Evolutionary conservation across 2,797 vertebrate species (phyloP), one percentile per base, ranked within the genome.

Genomic region (Melanotaenia nigrans): DNA sequence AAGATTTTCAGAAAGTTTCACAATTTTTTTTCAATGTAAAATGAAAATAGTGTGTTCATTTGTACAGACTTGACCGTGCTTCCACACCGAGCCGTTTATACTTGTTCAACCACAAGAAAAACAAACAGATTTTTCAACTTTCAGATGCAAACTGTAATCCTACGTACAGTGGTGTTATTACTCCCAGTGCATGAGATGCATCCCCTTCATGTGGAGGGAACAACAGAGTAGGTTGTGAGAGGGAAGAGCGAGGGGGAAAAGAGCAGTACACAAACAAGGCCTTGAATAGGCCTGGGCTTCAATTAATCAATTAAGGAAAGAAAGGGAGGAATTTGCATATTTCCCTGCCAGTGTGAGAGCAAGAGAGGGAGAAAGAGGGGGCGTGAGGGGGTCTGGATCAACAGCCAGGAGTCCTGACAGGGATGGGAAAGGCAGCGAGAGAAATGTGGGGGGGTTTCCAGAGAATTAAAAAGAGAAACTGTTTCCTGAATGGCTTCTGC

Each of bases 291-390:
- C 84, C 88, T 75, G 85, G 84, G 85, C 86, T 92, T 93, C 92
- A 94, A 95, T 95, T 95, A 94, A 94, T 94, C 93, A 95, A 95
- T 94, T 94, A 95, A 90, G 85, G 85, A 87, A 85, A 92, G 92
- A 93, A 94, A 94, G 88, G 68, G 73, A 92, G 90, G 92, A 92
- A 94, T 94, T 94, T 94, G 92, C 90, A 90, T 94, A 92, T 89
- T 85, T 88, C 85, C 79, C 80, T 18, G 69, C 79, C 79, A 84
- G 82, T 90, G 85, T 85, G 88, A 78, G 87, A 77, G 80, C 65
- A 18, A 59, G 79, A 47, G 84, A 36, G 71, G 33, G 79, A 60
- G 68, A 54, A 70, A 61, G 64, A 47, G 58, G 71, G 68, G 74
- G 67, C 38, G 42, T 60, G 22, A 54, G 66, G 82, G 81, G 58